Conservation (phyloP, 2,113 vertebrate genomes). For the Xyliphius kryptos region DNA sequence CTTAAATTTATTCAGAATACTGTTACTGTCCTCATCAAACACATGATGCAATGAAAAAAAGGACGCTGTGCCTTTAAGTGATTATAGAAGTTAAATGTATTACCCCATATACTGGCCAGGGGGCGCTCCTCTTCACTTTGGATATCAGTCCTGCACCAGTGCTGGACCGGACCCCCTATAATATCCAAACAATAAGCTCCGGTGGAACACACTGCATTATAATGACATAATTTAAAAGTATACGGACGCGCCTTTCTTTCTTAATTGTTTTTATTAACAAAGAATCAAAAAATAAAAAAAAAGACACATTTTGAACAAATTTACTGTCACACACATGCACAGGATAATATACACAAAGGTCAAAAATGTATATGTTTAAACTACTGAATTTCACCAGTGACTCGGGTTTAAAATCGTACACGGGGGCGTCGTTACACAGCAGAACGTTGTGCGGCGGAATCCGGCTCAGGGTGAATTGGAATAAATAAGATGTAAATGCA, state of each 20-base stretch:
- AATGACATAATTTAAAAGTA: no score
- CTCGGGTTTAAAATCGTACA: no score
- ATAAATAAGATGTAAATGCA: no score
- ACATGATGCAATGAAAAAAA: no score
- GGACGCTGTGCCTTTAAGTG: no score
- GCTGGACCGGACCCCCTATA: slow-evolving; percentile 18
- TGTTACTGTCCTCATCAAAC: no score
- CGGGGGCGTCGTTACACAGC: no score
- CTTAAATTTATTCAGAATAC: no score
- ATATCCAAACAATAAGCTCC: slow-evolving; percentile 1
- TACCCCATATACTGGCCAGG: slow-evolving; percentile 50
- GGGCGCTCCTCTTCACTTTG: slow-evolving; percentile 52
- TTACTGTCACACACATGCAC: slow-evolving; percentile 52
- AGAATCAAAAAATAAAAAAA: slow-evolving; percentile 42
- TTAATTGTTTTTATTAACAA: neutral
- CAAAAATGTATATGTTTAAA: slow-evolving; percentile 8
- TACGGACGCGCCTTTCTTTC: no score
- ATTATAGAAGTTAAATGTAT: slow-evolving; percentile 15
- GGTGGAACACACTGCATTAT: neutral
- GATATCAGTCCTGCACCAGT: slow-evolving; percentile 39
- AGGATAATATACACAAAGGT: slow-evolving; percentile 49
- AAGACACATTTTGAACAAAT: slow-evolving; percentile 42
- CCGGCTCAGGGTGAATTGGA: no score
- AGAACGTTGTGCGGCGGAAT: no score
- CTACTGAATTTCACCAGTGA: slow-evolving; percentile 64